Conservation (phyloP, 2,113 vertebrate species). For the Salvelinus sp. region DNA sequence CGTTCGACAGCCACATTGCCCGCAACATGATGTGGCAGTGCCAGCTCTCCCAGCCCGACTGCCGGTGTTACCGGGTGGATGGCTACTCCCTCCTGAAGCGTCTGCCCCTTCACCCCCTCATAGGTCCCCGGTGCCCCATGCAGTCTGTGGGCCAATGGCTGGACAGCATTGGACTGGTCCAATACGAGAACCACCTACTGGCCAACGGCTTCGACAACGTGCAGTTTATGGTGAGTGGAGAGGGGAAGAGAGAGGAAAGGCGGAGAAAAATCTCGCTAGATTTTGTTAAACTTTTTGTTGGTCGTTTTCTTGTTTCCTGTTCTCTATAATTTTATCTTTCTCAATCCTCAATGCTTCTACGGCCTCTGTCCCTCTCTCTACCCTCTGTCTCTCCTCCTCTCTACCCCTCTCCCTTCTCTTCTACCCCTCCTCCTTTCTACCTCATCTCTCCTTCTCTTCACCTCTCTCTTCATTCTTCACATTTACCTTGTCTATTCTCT, state of each 20-base stretch:
- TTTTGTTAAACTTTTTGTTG: background rate
- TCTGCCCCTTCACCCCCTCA: slow-evolving; percentile 96
- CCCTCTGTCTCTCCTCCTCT: background rate
- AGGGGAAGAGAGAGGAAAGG: background rate
- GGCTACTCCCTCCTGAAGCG: slow-evolving; percentile 97
- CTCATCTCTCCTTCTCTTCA: background rate
- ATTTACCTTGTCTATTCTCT: background rate
- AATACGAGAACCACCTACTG: slow-evolving; percentile 99
- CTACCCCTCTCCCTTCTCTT: too few species aligned
- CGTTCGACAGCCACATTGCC: slow-evolving; percentile 96
- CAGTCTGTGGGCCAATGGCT: slow-evolving; percentile 98
- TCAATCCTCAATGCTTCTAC: background rate
- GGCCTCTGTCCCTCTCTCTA: background rate
- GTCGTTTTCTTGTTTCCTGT: background rate
- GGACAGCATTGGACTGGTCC: slow-evolving; percentile 97
- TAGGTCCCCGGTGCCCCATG: slow-evolving; percentile 95
- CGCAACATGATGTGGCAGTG: slow-evolving; percentile 99
- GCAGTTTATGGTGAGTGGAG: slow-evolving; percentile 94
- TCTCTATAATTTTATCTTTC: background rate
- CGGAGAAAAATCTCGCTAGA: background rate
- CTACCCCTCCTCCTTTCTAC: too few species aligned
- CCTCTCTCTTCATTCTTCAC: background rate
- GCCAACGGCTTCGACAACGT: slow-evolving; percentile 98
- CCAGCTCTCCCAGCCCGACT: slow-evolving; percentile 98
- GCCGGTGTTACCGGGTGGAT: slow-evolving; percentile 97